phyloP scores from a whole-genome alignment of 2,797 vertebrate genomes.

The Synanceia verrucosa region DNA sequence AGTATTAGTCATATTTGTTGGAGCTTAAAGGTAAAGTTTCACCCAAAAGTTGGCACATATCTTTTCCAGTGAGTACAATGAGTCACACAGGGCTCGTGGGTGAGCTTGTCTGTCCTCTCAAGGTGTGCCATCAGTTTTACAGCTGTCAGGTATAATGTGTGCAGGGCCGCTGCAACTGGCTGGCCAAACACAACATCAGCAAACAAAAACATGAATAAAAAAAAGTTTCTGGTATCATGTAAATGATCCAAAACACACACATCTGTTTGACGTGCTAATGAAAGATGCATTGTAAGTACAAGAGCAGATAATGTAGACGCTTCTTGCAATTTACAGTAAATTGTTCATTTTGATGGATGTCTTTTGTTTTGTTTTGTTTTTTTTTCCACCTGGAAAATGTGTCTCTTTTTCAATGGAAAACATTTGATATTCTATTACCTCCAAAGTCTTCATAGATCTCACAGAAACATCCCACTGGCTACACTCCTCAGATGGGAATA shows the following conservation, averaged over 20 bases:
- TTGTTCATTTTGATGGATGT: background rate
- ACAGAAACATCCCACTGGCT: slow-evolving; percentile 8
- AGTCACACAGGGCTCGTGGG: slow-evolving; percentile 30
- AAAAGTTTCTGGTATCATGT: slow-evolving; percentile 19
- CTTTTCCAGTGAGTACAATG: slow-evolving; percentile 12
- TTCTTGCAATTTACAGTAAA: background rate
- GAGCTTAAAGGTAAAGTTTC: slow-evolving; percentile 65
- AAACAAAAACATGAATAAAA: slow-evolving; percentile 36
- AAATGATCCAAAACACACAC: slow-evolving; percentile 59
- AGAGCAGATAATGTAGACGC: background rate
- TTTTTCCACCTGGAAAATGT: background rate
- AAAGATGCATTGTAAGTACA: slow-evolving; percentile 2
- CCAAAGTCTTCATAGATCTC: slow-evolving; percentile 1
- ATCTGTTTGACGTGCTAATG: slow-evolving; percentile 38
- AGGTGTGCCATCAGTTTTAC: slow-evolving; percentile 38
- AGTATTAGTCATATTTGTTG: slow-evolving; percentile 58
- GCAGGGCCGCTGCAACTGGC: slow-evolving; percentile 14
- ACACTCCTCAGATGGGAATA: slow-evolving; percentile 1
- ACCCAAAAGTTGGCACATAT: slow-evolving; percentile 26
- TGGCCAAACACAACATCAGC: slow-evolving; percentile 51
- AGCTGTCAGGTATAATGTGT: slow-evolving; percentile 24
- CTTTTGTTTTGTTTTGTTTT: background rate
- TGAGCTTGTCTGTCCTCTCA: slow-evolving; percentile 32
- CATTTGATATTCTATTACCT: slow-evolving; percentile 1
- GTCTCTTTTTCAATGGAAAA: background rate